Evolutionary conservation across 2,888 invertebrate species (phyloP), one percentile per base, ranked within the genome.

Genomic region (Enchytraeus crypticus): DNA sequence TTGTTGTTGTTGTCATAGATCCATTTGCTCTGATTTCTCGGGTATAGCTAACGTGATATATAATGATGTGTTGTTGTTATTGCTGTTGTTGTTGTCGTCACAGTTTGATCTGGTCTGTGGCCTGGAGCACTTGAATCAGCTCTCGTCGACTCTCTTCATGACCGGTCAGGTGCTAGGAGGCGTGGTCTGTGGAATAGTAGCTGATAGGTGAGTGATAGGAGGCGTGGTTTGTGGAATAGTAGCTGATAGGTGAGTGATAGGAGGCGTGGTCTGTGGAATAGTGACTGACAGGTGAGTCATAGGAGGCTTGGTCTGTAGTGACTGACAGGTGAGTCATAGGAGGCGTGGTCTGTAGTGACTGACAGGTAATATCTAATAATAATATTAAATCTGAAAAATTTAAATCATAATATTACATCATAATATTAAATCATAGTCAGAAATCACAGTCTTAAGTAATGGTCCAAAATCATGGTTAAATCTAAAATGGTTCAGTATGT

Each of bases 21-120:
- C n/a, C n/a, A n/a, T n/a, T n/a, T n/a, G n/a, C n/a, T n/a, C n/a
- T n/a, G n/a, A n/a, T n/a, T n/a, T n/a, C n/a, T n/a, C n/a, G n/a
- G n/a, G n/a, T n/a, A n/a, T n/a, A n/a, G n/a, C n/a, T n/a, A n/a
- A n/a, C n/a, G n/a, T n/a, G n/a, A n/a, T n/a, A n/a, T n/a, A n/a
- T n/a, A n/a, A n/a, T n/a, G n/a, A n/a, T n/a, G n/a, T n/a, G n/a
- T n/a, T n/a, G n/a, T n/a, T n/a, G n/a, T n/a, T n/a, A n/a, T n/a
- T n/a, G n/a, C n/a, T n/a, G n/a, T n/a, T n/a, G n/a, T n/a, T n/a
- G n/a, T n/a, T n/a, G n/a, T n/a, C n/a, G n/a, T n/a, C n/a, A n/a
- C 45, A 65, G 66, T 66, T 54, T 51, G 57, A 65, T 53, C 47
- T 66, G 53, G 65, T 66, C 29, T 66, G 66, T 53, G 63, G 49